Base-by-base conservation (phyloP, 1,140 invertebrate species). In the Chionoecetes opilio region DNA sequence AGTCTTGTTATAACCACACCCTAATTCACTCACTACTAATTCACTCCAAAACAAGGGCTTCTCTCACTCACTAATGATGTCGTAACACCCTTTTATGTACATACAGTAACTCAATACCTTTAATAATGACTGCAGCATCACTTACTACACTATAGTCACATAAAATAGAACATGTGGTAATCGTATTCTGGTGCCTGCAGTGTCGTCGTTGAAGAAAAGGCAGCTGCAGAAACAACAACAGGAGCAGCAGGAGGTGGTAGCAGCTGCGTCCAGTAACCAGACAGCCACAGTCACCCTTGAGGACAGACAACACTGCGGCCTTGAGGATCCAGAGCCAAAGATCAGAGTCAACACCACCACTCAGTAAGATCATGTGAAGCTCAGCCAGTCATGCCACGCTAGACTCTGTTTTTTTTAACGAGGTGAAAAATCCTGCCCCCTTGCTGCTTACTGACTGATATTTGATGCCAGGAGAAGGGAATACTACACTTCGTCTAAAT, bases 331-430 rank as follows among this genome's bases (percentile, higher is more conserved):
- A 1, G 75, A 85, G 82, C 82, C 91, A 21, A 21, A n/a, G 21
- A 34, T 46, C 35, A 82, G 91, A 0, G 91, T 93, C 82, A 46
- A 93, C 82, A 93, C 91, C 37, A 37, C 91, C 3, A 32, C 9
- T 35, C 35, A 46, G 91, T 93, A 35, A 32, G 91, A 8, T n/a
- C n/a, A n/a, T n/a, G n/a, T n/a, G n/a, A n/a, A n/a, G n/a, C n/a
- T n/a, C n/a, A n/a, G n/a, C n/a, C n/a, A n/a, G n/a, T n/a, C n/a
- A n/a, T n/a, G n/a, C n/a, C n/a, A n/a, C n/a, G n/a, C n/a, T n/a
- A n/a, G n/a, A n/a, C n/a, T n/a, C n/a, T n/a, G n/a, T n/a, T n/a
- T n/a, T n/a, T n/a, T n/a, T n/a, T n/a, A n/a, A n/a, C n/a, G n/a
- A n/a, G n/a, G n/a, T n/a, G n/a, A n/a, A n/a, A n/a, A n/a, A n/a